Base-by-base conservation (phyloP, 1,140 invertebrate genomes). In the Drosophila lini region DNA sequence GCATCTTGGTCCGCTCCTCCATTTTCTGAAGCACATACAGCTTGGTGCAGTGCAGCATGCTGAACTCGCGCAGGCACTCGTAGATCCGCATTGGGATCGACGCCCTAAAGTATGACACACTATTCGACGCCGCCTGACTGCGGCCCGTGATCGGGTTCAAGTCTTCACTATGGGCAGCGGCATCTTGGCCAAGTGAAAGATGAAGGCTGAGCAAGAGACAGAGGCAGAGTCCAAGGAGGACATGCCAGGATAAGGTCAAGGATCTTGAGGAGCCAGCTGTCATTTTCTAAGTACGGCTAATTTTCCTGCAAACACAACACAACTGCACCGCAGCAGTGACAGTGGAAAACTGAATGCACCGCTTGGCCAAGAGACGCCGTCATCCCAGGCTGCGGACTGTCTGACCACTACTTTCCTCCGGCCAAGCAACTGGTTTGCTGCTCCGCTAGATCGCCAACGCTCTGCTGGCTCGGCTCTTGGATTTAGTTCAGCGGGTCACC, bases 61-160 rank as follows among this genome's bases (percentile, higher is more conserved):
- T 80, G 16, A 69, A 79, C 25, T 77, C 80, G 5, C 80, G 63
- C 31, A 92, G 71, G 28, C 92, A 92, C 61, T 92, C 85, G 42
- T 90, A 92, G 19, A 92, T 80, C 9, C 90, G 86, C 81, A 91
- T 85, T 7, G 91, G 91, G 48, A 92, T 90, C 8, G 91, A 86
- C 34, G 86, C 77, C 73, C 77, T 86, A 67, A 90, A 82, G 79
- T 91, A 91, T 83, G 83, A 79, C 53, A 90, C 76, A 61, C 62
- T 79, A 48, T 80, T 73, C 57, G 58, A 58, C 15, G 75, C 42
- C 19, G 59, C 15, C 32, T 64, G 75, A 36, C 25, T 25, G 38
- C 74, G 57, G 32, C 38, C 74, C 31, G 55, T 45, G 56, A 2
- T 3, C 48, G 31, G 81, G 65, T 73, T 81, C 22, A 56, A 44